These are phyloP conservation scores for Sebastes nivosus DNA, from an alignment of 2,797 vertebrate species.

Conservation along the genomic window DNA sequence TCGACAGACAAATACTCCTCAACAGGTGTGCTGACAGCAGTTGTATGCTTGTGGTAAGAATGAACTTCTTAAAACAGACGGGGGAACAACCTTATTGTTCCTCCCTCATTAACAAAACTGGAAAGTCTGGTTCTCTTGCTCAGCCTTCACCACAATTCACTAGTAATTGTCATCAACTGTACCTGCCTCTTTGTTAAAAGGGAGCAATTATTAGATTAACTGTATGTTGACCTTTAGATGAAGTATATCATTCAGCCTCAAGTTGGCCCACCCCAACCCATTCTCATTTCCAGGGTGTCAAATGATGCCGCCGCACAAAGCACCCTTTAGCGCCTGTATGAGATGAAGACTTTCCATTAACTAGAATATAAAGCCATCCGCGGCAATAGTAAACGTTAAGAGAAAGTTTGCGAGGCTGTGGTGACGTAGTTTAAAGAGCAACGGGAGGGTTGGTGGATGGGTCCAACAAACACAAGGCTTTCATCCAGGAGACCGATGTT, in stretches of 20 bases:
- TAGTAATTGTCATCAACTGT: accelerated
- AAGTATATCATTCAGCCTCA: background rate
- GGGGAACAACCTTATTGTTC: background rate
- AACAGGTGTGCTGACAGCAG: background rate
- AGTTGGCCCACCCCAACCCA: no score
- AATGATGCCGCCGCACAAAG: no score
- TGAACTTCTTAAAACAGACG: accelerated
- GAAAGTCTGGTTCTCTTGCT: conserved; percentile 4
- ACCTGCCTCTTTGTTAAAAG: background rate
- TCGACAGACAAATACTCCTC: background rate
- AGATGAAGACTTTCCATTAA: no score
- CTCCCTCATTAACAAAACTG: background rate
- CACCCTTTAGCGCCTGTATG: no score
- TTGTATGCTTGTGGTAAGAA: background rate
- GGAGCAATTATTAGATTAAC: background rate
- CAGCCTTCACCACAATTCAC: accelerated
- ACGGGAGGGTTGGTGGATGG: no score
- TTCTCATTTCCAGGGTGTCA: no score
- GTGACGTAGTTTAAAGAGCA: no score
- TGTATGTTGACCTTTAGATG: background rate
- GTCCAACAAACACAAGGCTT: no score
- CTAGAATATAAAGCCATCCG: no score
- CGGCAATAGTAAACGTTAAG: no score
- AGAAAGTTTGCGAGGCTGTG: no score
- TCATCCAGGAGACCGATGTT: no score